Evolutionary conservation across 1,140 invertebrate genomes (phyloP).

Genomic region (Drosophila mojavensis): DNA sequence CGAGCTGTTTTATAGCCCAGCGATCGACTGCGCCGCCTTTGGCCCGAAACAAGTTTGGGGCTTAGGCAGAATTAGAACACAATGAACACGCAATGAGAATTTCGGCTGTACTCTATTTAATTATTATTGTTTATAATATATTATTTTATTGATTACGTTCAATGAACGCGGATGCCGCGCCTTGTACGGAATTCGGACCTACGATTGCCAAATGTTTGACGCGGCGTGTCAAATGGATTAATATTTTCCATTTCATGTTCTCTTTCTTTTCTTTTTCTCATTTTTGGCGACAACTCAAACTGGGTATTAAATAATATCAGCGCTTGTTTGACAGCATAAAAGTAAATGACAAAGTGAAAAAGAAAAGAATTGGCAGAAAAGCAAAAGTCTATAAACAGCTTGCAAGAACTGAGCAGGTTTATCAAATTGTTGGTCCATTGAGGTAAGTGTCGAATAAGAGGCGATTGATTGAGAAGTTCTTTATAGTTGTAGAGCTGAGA

Average conservation of each 20-base stretch:
- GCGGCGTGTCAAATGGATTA: slow-evolving; percentile 78
- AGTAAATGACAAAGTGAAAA: background rate
- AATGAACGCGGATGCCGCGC: slow-evolving; percentile 75
- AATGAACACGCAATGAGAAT: slow-evolving; percentile 46
- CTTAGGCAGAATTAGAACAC: slow-evolving; percentile 75
- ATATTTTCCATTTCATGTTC: slow-evolving; percentile 45
- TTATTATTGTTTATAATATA: background rate
- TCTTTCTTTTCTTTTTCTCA: no score
- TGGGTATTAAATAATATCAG: slow-evolving; percentile 47
- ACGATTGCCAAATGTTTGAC: slow-evolving; percentile 49
- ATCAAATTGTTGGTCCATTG: no score
- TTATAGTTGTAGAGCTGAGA: no score
- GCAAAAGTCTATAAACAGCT: no score
- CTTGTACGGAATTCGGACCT: slow-evolving; percentile 12
- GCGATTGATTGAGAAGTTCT: no score
- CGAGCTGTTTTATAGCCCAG: slow-evolving; percentile 62
- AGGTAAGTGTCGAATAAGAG: no score
- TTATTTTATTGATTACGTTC: slow-evolving; percentile 59
- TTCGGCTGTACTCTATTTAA: slow-evolving; percentile 4
- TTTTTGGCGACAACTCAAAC: slow-evolving; percentile 24
- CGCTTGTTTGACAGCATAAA: slow-evolving; percentile 33
- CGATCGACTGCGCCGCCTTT: slow-evolving; percentile 9
- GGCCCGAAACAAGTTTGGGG: slow-evolving; percentile 67
- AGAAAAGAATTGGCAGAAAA: background rate
- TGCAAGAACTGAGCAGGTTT: no score